Evolutionary conservation across 2,113 vertebrate genomes (phyloP).

Genomic region (Asarcornis scutulata): DNA sequence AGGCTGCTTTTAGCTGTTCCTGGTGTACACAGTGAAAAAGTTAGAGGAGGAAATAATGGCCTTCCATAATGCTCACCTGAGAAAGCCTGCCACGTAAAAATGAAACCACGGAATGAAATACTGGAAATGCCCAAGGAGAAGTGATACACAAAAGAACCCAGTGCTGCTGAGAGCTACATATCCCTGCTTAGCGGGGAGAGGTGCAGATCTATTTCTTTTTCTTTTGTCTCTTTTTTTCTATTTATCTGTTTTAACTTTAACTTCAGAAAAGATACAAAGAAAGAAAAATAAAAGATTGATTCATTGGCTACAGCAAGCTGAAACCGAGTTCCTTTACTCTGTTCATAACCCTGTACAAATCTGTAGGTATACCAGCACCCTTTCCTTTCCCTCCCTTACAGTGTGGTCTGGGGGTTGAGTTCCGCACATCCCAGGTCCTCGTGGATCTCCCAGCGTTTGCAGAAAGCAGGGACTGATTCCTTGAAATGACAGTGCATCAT

Average conservation of each 20-base stretch:
- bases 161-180: neutral
- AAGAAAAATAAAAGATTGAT: neutral
- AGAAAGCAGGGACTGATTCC: neutral
- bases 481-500: neutral
- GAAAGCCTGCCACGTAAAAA: neutral
- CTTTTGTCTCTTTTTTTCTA: neutral
- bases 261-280: neutral
- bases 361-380: neutral
- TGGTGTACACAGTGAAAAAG: neutral
- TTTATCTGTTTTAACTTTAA: neutral
- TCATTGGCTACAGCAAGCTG: neutral
- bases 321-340: neutral
- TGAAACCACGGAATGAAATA: neutral
- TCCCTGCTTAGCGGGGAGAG: neutral
- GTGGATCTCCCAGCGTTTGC: neutral
- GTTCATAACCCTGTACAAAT: neutral
- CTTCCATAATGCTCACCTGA: neutral
- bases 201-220: neutral
- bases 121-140: neutral
- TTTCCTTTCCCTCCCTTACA: neutral
- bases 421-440: neutral
- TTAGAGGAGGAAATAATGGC: neutral
- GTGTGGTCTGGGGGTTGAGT: neutral
- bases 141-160: neutral
- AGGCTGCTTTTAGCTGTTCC: neutral